Evolutionary conservation across 2,797 vertebrate genomes (phyloP), one percentile per base, ranked within the genome.

Genomic region (Poecilia gillii): DNA sequence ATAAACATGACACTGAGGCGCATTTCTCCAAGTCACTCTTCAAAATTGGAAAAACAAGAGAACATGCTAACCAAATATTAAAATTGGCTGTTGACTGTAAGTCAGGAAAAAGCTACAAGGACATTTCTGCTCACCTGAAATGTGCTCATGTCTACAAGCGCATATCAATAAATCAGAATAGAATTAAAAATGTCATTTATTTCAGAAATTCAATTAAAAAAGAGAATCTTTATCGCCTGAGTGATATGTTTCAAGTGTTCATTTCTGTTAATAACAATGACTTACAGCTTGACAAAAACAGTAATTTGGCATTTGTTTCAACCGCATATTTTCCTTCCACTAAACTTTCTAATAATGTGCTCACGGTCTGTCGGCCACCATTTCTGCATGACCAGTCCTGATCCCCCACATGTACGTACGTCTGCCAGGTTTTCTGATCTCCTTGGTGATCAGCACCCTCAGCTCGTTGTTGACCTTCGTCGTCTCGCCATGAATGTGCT

Each of bases 391-490:
- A 18, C 49, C 49, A 51, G 49, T 8, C 49, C 20, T 8, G 20
- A n/a, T n/a, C 25, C 25, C 13, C 9, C 25, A 12, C 4, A 73
- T 1, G 33, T 79, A 91, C 98, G 82, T 96, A 99, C 98, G 97
- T 92, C 98, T 95, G 89, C 98, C 98, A 18, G 98, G 98, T 88
- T 98, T 99, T 81, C 98, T 94, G 82, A 99, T 99, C 91, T 99
- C 98, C 93, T 96, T 98, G 94, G 96, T 96, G 90, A 99, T 99
- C 91, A 98, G 96, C 81, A 95, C 93, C 94, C 95, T 93, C 78
- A 99, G 94, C 85, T 99, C 97, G 46, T 94, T 96, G 92, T 99
- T 99, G 89, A 98, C 95, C 91, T 97, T 97, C 1, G 96, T 92
- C 72, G 96, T 97, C 91, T 97, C 96, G n/a, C 91, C 95, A 74